A percentile compares a stretch with the other conserved stretches of the same genome.
phyloP scores from a whole-genome alignment of 2,888 invertebrate genomes.

The Mayetiola destructor region DNA sequence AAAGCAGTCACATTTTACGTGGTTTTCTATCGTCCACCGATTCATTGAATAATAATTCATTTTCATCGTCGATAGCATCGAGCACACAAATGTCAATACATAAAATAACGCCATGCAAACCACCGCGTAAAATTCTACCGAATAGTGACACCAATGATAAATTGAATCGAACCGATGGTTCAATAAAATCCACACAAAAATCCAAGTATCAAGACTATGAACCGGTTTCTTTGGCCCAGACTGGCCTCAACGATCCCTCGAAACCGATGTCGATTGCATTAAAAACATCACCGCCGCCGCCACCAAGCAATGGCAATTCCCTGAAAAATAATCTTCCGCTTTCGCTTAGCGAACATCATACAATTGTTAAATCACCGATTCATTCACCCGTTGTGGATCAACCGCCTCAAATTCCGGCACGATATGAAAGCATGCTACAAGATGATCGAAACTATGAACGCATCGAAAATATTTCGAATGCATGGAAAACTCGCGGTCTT shows the following conservation, averaged over 20 bases:
- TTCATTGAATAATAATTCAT: conserved; percentile 28
- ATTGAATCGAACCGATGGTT: conserved; percentile 14
- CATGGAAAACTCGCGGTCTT: conserved; percentile 68
- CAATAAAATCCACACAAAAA: conserved; percentile 23
- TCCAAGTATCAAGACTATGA: conserved; percentile 32
- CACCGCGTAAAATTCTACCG: conserved; percentile 27
- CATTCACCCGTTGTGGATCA: conserved; percentile 16
- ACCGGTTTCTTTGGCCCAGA: conserved; percentile 27
- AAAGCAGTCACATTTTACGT: conserved; percentile 28
- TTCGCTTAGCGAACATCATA: background rate
- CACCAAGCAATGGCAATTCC: background rate
- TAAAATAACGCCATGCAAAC: conserved; percentile 33
- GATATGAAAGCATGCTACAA: conserved; percentile 24
- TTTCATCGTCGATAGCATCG: conserved; percentile 14
- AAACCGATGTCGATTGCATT: conserved; percentile 7
- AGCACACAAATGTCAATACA: conserved; percentile 16
- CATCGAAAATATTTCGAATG: conserved; percentile 61
- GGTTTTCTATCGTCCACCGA: conserved; percentile 32
- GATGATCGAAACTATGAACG: conserved; percentile 48
- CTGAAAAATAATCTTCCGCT: conserved; percentile 4
- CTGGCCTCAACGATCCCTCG: background rate
- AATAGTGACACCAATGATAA: conserved; percentile 20
- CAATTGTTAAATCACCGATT: background rate
- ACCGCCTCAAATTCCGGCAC: conserved; percentile 27
- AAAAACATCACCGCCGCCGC: conserved; percentile 13